Base-by-base conservation (phyloP, 2,113 vertebrate species). In the Turdus rufiventris region DNA sequence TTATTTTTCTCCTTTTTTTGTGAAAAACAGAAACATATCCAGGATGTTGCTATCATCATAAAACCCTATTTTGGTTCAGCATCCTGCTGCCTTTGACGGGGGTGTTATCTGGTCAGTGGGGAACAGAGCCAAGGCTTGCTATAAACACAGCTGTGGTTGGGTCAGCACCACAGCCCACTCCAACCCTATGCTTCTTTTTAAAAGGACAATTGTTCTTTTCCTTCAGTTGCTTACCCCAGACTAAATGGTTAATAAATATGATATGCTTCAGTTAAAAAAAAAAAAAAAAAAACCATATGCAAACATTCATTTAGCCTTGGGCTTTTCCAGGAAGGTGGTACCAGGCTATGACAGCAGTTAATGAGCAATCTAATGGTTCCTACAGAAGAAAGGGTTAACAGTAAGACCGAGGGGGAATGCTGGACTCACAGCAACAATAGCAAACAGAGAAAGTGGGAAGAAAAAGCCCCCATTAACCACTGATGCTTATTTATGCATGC, bases 31-130 rank as follows among this genome's bases (percentile, higher is more conserved):
- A 88, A 93, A 86, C 36, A 71, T 13, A 88, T 60, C 61, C 90
- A 95, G 95, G 93, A 96, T 91, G 85, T 88, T 90, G 85, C 79
- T 90, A 68, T 93, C 85, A 85, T 94, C 90, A 88, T 60, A 71
- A 95, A 90, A 90, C 85, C 93, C 85, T 91, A 96, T 90, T 96
- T 93, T 75, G 48, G 88, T 90, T 90, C 90, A 81, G 85, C 48
- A 75, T 88, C 82, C 92, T 8, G 23, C 85, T 88, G 93, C 76
- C 73, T 96, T 63, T 91, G 88, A 90, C 82, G 83, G 75, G 26
- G 45, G 28, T 54, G 86, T 90, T 95, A 92, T 88, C 90, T 94
- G 88, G 88, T 88, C 94, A 86, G 85, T 12, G 60, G 65, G 85
- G 75, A 96, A 88, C 1, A 9, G 34, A 94, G 94, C 94, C 95